A percentile compares a stretch with the other conserved stretches of the same genome.
These are phyloP conservation scores for Lucifuga dentata DNA, from an alignment of 2,113 vertebrate genomes.

Conservation along the genomic window DNA sequence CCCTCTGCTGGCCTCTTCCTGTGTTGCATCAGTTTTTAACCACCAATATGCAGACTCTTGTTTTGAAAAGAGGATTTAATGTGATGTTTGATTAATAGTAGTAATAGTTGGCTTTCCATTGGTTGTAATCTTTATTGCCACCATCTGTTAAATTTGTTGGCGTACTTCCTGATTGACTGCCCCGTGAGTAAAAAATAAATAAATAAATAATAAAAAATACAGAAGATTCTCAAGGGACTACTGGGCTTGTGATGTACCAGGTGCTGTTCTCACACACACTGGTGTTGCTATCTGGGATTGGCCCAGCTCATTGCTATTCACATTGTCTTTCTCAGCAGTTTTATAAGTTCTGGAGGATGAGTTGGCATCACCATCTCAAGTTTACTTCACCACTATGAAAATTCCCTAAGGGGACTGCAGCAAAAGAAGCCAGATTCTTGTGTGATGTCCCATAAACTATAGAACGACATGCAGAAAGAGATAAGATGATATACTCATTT, in stretches of 20 bases:
- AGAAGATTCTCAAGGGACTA: conserved; percentile 26
- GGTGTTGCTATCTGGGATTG: conserved; percentile 3
- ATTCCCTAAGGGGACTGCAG: background rate
- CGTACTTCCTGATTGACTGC: conserved; percentile 14
- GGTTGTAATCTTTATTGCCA: conserved; percentile 37
- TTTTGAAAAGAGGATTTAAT: conserved; percentile 45
- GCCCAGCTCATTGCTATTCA: background rate
- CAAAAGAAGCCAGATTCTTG: background rate
- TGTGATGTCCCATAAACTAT: conserved; percentile 5
- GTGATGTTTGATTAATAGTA: conserved; percentile 50
- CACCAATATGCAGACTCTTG: background rate
- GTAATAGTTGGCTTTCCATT: conserved; percentile 46
- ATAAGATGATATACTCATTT: background rate
- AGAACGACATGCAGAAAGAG: background rate
- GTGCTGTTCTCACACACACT: conserved; percentile 18
- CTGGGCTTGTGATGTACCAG: conserved; percentile 5
- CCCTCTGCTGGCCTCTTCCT: conserved; percentile 57
- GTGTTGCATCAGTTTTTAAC: conserved; percentile 7
- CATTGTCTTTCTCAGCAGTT: conserved; percentile 23
- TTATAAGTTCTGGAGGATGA: conserved; percentile 16
- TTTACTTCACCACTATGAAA: conserved; percentile 1
- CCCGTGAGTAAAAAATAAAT: conserved; percentile 8
- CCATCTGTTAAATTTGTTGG: conserved; percentile 9
- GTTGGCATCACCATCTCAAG: background rate
- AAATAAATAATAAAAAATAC: conserved; percentile 17